Evolutionary conservation across 2,113 vertebrate genomes (phyloP), one percentile per base, ranked within the genome.

Genomic region (Saguinus midas): DNA sequence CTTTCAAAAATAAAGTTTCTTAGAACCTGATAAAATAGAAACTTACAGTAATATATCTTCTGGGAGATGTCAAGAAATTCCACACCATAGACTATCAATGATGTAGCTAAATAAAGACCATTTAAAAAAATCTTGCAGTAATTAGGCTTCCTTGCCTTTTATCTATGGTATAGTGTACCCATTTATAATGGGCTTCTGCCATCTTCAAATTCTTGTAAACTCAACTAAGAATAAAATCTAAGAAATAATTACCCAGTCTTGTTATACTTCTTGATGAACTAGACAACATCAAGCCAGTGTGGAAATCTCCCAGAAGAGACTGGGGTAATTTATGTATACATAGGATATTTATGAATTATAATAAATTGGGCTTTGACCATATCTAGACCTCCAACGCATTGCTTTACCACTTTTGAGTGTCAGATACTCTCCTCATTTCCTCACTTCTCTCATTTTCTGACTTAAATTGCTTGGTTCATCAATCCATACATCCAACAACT

Each of bases 191-290:
- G 95, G 81, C 35, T 7, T 73, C 84, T 90, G 84, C 48, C 84
- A 75, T 86, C 70, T 81, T 87, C 21, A 32, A 93, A 92, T 61
- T 95, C 72, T 81, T 96, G 76, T 93, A 87, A 84, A 90, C 64
- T 45, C 70, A 94, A 89, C 45, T 95, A 94, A 91, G 43, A 97
- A 97, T 97, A 95, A 97, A 97, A 81, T 45, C 10, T 55, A 93
- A 90, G 75, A 87, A 76, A 17, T 68, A 17, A 79, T 66, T 43
- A 37, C 52, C 57, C 37, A 58, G 50, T 17, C 61, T 85, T 43
- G 4, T 35, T 55, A 45, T 66, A 72, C 21, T 96, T 95, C 66
- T 81, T 75, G 40, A 32, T 76, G 48, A 84, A 48, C 68, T n/a
- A 32, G 20, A 21, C 11, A 81, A 13, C n/a, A 52, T 23, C 3